Base-by-base conservation (phyloP, 2,888 invertebrate species). In the Nipponacmea schrenckii region DNA sequence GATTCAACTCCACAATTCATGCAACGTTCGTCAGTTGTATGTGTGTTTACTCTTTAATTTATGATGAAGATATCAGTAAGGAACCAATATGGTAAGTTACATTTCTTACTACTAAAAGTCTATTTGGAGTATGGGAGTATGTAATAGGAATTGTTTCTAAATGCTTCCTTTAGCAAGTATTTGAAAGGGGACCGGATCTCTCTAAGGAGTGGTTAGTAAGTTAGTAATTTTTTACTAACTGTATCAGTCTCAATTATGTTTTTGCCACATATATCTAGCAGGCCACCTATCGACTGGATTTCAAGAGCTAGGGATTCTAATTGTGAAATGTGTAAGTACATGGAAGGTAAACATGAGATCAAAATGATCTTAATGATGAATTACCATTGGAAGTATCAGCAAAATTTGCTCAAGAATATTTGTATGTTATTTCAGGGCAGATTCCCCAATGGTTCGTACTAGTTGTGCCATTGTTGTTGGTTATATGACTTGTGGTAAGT, bases 401-500 rank as follows among this genome's bases (percentile, higher is more conserved):
- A n/a, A n/a, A n/a, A n/a, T n/a, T n/a, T n/a, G n/a, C n/a, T n/a
- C 10, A 5, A 39, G 39, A 39, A 39, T 10, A 56, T 15, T 70
- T 44, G 62, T 70, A 68, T 68, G 74, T 45, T 76, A 24, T 79
- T 79, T 46, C 77, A 87, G 87, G 85, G 81, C 79, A 69, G 80
- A 86, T 70, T 84, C 86, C 46, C 77, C 81, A 10, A 63, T 84
- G 31, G 86, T 87, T 12, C 83, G 85, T 75, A 77, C 79, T 17
- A 85, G 81, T 67, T 86, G 86, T 83, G 85, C 86, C 39, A 80
- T 88, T 67, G 85, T 87, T 31, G 79, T 84, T 67, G 88, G 88
- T 12, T 88, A 88, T 77, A 83, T 87, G 81, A 69, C 83, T 26
- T 78, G 81, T 69, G 86, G 85, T 86, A 74, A 76, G 78, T 48